These are phyloP conservation scores for Tetropium fuscum DNA, from an alignment of 2,888 invertebrate species.

Conservation along the genomic window DNA sequence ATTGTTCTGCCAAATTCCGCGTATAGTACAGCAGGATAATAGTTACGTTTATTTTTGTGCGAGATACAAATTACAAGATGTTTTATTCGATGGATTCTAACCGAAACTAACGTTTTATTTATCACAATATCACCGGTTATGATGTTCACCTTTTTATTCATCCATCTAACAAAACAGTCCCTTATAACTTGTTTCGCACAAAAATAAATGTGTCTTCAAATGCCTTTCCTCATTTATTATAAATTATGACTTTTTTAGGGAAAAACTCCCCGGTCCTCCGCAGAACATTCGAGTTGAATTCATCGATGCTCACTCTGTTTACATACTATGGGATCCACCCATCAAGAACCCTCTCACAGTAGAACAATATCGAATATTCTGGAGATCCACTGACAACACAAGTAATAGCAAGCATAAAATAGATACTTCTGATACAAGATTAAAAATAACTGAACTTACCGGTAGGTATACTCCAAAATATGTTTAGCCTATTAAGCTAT, in stretches of 20 bases:
- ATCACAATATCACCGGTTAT: no score
- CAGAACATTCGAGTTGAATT: conserved; percentile 72
- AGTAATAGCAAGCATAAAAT: conserved; percentile 70
- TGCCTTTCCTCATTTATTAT: not conserved
- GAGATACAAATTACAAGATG: no score
- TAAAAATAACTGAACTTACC: conserved; percentile 77
- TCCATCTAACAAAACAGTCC: no score
- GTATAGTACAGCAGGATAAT: no score
- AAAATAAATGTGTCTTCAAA: no score
- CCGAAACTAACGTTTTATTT: no score
- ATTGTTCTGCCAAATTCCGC: no score
- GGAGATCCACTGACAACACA: conserved; percentile 74
- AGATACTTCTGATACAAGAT: conserved; percentile 80
- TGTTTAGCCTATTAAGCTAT: no score
- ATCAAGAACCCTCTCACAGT: conserved; percentile 85
- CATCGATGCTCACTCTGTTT: conserved; percentile 71
- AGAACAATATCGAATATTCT: conserved; percentile 86
- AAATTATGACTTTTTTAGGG: conserved; percentile 63
- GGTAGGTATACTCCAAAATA: conserved; percentile 34
- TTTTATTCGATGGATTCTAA: no score
- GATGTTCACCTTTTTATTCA: no score
- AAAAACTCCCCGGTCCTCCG: conserved; percentile 85
- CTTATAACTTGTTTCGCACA: no score
- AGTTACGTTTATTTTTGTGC: no score
- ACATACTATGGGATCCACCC: conserved; percentile 82